Evolutionary conservation across 1,140 invertebrate genomes (phyloP).

Genomic region (Drosophila parvula): DNA sequence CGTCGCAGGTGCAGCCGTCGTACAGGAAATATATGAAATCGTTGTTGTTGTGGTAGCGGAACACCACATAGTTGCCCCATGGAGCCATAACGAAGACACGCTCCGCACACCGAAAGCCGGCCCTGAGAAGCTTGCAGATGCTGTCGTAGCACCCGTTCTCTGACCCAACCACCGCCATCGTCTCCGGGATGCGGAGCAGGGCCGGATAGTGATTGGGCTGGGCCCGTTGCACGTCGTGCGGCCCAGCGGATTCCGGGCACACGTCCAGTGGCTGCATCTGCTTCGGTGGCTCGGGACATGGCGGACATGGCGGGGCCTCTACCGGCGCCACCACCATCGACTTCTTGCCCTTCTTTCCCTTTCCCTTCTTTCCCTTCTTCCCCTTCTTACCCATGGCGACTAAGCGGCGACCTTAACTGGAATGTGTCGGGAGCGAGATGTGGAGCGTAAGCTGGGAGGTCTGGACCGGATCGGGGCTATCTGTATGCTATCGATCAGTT

Average conservation of each 20-base stretch:
- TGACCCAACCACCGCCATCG: slow-evolving; percentile 79
- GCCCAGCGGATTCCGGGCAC: slow-evolving; percentile 62
- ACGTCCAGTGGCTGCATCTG: slow-evolving; percentile 61
- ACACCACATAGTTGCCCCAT: slow-evolving; percentile 82
- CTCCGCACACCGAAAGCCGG: slow-evolving; percentile 78
- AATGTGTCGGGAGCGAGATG: background rate
- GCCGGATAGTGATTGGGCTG: slow-evolving; percentile 80
- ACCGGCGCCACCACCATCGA: slow-evolving; percentile 1
- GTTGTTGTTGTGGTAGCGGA: slow-evolving; percentile 67
- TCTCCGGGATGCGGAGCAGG: slow-evolving; percentile 70
- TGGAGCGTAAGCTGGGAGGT: background rate
- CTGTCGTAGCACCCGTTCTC: slow-evolving; percentile 82
- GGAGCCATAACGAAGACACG: slow-evolving; percentile 80
- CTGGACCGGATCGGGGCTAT: background rate
- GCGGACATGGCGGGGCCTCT: slow-evolving; percentile 48
- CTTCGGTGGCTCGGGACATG: slow-evolving; percentile 63
- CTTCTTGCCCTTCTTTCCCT: slow-evolving; percentile 42
- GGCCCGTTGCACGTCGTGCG: slow-evolving; percentile 65
- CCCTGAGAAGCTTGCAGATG: slow-evolving; percentile 76
- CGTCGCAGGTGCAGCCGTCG: slow-evolving; percentile 81
- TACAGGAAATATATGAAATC: slow-evolving; percentile 77
- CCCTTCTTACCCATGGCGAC: slow-evolving; percentile 26
- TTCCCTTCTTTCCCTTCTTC: slow-evolving; percentile 39
- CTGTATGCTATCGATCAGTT: slow-evolving; percentile 7
- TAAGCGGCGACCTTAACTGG: background rate